Evolutionary conservation across 37 sponge, comb jelly and placozoan species (phyloP).

Genomic region (Beroe forskalii): DNA sequence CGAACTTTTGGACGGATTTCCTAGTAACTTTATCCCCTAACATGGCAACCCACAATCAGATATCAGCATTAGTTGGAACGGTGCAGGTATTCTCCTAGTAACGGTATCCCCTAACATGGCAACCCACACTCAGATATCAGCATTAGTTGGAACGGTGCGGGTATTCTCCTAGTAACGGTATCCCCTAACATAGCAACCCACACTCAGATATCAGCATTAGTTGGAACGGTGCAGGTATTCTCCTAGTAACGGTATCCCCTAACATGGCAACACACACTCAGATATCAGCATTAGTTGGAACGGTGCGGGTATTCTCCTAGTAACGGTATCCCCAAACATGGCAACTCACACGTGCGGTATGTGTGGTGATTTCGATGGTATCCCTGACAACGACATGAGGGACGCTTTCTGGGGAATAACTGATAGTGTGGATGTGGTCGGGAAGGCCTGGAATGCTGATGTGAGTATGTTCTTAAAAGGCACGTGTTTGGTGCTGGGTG

Average conservation of each 20-base stretch:
- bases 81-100: not conserved
- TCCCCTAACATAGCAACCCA: not conserved
- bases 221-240: not conserved
- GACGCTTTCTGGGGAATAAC: not conserved
- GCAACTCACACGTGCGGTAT: slow-evolving; percentile 33
- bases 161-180: not conserved
- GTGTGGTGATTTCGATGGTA: slow-evolving; percentile 48
- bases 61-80: slow-evolving; percentile 30
- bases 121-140: slow-evolving; percentile 1
- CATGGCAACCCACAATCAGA: no score
- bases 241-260: no score
- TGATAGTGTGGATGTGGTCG: not conserved
- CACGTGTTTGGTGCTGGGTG: no score
- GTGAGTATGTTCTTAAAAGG: no score
- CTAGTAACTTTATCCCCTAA: no score
- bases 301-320: not conserved
- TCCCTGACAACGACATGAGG: slow-evolving; percentile 31
- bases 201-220: not conserved
- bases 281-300: slow-evolving; percentile 46
- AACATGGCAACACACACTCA: no score
- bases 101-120: not conserved
- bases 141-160: slow-evolving; percentile 25
- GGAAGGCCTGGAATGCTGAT: not conserved
- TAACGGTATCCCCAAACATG: not conserved
- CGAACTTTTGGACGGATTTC: no score